Evolutionary conservation across 2,797 vertebrate species (phyloP).

Genomic region (Danio kyathit): DNA sequence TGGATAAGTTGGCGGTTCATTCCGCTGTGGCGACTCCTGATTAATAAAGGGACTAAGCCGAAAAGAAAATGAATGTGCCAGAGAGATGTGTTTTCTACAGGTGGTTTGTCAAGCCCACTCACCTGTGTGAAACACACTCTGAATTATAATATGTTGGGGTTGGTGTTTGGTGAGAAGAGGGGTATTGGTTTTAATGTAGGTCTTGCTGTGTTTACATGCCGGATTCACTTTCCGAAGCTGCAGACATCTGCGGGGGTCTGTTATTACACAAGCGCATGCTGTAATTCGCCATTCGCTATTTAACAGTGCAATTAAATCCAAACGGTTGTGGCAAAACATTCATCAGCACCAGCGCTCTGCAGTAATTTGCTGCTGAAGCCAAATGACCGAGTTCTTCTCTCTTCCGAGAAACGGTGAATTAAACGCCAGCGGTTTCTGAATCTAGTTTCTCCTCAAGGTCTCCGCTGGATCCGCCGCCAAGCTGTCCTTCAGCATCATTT

Average conservation of each 20-base stretch:
- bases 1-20: no score
- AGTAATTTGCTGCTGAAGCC: conserved; percentile 8
- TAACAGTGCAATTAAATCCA: conserved; percentile 22
- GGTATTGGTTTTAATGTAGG: no score
- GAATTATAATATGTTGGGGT: no score
- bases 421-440: conserved; percentile 25
- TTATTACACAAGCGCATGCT: not conserved
- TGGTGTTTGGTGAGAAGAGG: no score
- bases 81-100: no score
- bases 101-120: no score
- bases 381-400: conserved; percentile 19
- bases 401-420: conserved; percentile 21
- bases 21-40: no score
- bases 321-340: conserved; percentile 25
- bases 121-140: no score
- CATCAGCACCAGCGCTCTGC: not conserved
- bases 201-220: not conserved
- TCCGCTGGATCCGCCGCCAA: conserved; percentile 18
- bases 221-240: not conserved
- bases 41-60: no score
- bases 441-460: conserved; percentile 9
- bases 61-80: no score
- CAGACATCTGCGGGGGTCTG: not conserved
- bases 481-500: conserved; percentile 25
- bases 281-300: not conserved